phyloP scores from a whole-genome alignment of 2,113 vertebrate species.

The Dicaeum eximium region DNA sequence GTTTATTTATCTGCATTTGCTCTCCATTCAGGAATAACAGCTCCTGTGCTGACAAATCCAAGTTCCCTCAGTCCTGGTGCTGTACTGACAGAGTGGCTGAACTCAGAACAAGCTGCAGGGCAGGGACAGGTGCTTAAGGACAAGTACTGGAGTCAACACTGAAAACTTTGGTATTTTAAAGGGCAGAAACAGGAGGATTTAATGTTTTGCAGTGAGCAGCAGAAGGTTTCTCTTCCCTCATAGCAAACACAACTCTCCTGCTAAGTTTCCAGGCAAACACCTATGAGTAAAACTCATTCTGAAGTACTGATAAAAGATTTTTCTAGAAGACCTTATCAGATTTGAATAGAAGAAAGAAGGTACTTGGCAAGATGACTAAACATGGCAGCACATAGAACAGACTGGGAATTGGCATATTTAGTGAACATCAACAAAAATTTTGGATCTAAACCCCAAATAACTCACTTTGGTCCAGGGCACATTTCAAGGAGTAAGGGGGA shows the following conservation, averaged over 20 bases:
- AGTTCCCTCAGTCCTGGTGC: background rate
- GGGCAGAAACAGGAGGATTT: background rate
- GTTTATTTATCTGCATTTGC: background rate
- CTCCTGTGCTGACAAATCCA: background rate
- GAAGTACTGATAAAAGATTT: background rate
- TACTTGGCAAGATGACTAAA: background rate
- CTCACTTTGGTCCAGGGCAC: background rate
- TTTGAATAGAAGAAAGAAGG: background rate
- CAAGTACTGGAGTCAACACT: background rate
- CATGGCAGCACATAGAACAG: background rate
- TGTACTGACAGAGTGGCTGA: background rate
- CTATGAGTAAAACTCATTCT: background rate
- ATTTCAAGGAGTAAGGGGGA: background rate
- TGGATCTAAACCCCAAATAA: background rate
- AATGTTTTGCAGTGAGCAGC: background rate
- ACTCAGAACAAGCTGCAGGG: background rate
- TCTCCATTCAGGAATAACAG: background rate
- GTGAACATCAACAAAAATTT: background rate
- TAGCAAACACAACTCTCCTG: background rate
- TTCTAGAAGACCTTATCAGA: background rate
- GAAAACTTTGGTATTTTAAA: background rate
- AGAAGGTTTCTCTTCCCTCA: background rate
- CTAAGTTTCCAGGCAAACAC: background rate
- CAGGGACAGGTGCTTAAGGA: background rate
- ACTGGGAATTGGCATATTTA: background rate